Percentiles rank a stretch among this genome's conserved stretches.
Evolutionary conservation across 2,113 vertebrate genomes (phyloP).

Genomic region (Piaya cayana): DNA sequence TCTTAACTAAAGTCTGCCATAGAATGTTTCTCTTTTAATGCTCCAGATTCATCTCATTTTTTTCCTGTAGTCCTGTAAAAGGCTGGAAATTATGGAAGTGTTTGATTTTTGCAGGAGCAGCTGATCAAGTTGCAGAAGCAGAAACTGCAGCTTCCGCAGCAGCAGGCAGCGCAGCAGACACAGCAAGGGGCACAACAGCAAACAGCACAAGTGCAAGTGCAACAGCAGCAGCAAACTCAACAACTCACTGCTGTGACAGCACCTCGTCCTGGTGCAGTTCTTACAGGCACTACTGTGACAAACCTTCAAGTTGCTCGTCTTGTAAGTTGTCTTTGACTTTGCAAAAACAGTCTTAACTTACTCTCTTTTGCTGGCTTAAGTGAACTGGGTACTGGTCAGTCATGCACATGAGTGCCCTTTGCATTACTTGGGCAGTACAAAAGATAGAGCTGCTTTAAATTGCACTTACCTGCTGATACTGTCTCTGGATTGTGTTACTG

Average conservation of each 20-base stretch:
- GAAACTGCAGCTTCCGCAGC: constrained; percentile 85
- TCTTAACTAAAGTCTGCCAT: background rate
- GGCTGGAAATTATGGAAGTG: background rate
- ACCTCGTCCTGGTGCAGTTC: constrained; percentile 84
- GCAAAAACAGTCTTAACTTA: background rate
- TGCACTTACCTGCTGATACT: background rate
- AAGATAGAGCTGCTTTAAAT: background rate
- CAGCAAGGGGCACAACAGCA: constrained; percentile 77
- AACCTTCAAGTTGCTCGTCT: constrained; percentile 91
- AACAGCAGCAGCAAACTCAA: constrained; percentile 82
- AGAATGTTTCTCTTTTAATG: background rate
- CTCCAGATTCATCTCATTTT: background rate
- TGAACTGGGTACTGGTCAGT: background rate
- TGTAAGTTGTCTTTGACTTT: constrained; percentile 76
- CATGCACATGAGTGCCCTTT: background rate
- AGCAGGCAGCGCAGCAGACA: constrained; percentile 73
- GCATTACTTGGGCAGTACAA: background rate
- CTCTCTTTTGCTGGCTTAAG: background rate
- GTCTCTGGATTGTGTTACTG: background rate
- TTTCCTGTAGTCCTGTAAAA: background rate
- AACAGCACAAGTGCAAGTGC: constrained; percentile 79
- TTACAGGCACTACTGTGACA: constrained; percentile 84
- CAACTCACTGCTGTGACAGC: constrained; percentile 89
- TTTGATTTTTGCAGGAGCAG: constrained; percentile 79
- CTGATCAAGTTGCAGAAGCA: constrained; percentile 84